Percentiles rank a stretch among this genome's conserved stretches.
Evolutionary conservation across 2,888 invertebrate genomes (phyloP).

Genomic region (Cosmia trapezina): DNA sequence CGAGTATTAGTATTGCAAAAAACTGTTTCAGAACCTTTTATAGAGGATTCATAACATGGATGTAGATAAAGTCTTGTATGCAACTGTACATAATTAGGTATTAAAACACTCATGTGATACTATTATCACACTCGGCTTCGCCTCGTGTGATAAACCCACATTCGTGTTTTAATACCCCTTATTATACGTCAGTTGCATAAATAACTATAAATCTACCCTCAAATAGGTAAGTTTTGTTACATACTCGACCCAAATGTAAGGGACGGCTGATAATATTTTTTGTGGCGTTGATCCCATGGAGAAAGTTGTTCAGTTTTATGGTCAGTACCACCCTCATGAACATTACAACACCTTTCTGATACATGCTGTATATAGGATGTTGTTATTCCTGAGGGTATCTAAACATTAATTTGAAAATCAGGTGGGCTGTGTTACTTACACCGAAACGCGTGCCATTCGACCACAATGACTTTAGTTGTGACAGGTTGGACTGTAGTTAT

Average conservation of each 20-base stretch:
- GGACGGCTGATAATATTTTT: neutral
- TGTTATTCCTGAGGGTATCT: conserved; percentile 8
- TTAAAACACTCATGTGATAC: no score
- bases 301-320: neutral
- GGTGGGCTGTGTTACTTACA: conserved; percentile 11
- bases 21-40: no score
- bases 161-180: no score
- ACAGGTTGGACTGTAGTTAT: neutral
- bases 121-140: no score
- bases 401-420: conserved; percentile 18
- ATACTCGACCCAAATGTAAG: neutral
- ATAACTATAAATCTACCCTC: no score
- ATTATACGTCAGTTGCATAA: no score
- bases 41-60: no score
- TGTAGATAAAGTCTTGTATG: no score
- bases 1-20: no score
- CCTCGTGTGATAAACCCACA: no score
- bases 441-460: neutral
- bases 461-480: neutral
- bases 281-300: neutral
- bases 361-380: neutral
- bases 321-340: neutral
- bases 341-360: neutral
- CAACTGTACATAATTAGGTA: no score
- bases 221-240: no score